Percentiles rank a stretch among this genome's conserved stretches.
Evolutionary conservation across 2,113 vertebrate genomes (phyloP).

Genomic region (Columba livia): DNA sequence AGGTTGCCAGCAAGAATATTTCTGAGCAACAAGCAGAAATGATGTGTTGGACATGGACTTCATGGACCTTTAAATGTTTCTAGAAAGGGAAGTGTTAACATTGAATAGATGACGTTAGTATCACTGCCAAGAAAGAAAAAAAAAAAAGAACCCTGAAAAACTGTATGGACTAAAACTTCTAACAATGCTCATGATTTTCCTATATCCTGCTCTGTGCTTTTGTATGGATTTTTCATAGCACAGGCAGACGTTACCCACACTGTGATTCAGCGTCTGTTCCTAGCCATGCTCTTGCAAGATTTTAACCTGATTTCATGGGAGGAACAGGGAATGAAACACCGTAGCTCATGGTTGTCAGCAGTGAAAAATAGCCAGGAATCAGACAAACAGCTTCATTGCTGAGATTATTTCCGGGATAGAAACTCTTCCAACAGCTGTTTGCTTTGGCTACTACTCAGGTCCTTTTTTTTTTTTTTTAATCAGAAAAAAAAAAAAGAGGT

Average conservation of each 20-base stretch:
- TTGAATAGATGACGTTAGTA: constrained; percentile 12
- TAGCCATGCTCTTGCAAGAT: constrained; percentile 25
- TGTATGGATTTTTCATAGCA: constrained; percentile 41
- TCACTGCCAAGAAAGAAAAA: not conserved
- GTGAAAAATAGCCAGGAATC: constrained; percentile 83
- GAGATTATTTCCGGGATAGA: constrained; percentile 84
- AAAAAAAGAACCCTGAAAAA: not conserved
- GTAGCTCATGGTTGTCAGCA: constrained; percentile 74
- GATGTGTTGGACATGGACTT: not conserved
- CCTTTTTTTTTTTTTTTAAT: not conserved
- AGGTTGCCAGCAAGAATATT: not conserved
- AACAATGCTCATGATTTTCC: constrained; percentile 37
- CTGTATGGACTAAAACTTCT: constrained; percentile 28
- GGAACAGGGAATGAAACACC: constrained; percentile 54
- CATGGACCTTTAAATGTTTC: not conserved
- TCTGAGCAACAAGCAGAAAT: constrained; percentile 1
- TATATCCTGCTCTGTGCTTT: constrained; percentile 48
- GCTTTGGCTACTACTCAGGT: constrained; percentile 76
- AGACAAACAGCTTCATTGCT: constrained; percentile 83
- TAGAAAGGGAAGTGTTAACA: constrained; percentile 54
- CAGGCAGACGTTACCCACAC: not conserved
- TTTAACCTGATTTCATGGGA: constrained; percentile 76
- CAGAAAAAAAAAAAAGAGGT: constrained; percentile 10
- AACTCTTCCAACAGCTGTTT: constrained; percentile 84
- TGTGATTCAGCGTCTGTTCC: constrained; percentile 56